Conservation (phyloP, 2,888 invertebrate species). For the Chymomyza fuscimana region DNA sequence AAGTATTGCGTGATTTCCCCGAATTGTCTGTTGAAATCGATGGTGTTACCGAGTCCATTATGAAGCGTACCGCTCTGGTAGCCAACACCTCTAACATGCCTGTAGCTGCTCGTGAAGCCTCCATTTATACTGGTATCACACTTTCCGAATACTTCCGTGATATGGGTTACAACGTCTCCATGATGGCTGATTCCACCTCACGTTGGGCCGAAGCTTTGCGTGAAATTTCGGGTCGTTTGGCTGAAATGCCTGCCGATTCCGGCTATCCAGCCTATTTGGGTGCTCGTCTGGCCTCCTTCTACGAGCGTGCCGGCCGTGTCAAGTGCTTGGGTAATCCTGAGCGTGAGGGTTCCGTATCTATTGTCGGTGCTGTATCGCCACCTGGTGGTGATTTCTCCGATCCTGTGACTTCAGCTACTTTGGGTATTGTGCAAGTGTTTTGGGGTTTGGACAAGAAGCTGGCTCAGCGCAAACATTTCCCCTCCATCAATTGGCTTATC, state of each 20-base stretch:
- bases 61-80: conserved; percentile 99
- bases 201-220: conserved; percentile 99
- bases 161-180: conserved; percentile 99
- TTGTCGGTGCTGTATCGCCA: conserved; percentile 99
- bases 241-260: conserved; percentile 99
- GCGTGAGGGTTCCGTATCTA: conserved; percentile 98
- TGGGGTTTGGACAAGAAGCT: conserved; percentile 99
- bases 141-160: conserved; percentile 99
- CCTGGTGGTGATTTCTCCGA: conserved; percentile 99
- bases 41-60: conserved; percentile 97
- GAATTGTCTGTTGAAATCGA: conserved; percentile 98
- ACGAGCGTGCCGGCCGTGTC: conserved; percentile 98
- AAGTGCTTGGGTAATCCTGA: conserved; percentile 98
- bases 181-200: conserved; percentile 99
- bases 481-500: conserved; percentile 99
- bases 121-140: conserved; percentile 99
- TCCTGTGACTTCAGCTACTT: conserved; percentile 99
- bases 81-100: conserved; percentile 99
- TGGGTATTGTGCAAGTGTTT: conserved; percentile 99
- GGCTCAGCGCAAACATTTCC: conserved; percentile 99
- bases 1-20: conserved; percentile 99
- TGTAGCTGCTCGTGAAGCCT: conserved; percentile 99
- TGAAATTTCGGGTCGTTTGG: conserved; percentile 99
- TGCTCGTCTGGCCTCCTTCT: conserved; percentile 98
- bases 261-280: conserved; percentile 99